Evolutionary conservation across 2,797 vertebrate species (phyloP).

Genomic region (Chloroceryle inda): DNA sequence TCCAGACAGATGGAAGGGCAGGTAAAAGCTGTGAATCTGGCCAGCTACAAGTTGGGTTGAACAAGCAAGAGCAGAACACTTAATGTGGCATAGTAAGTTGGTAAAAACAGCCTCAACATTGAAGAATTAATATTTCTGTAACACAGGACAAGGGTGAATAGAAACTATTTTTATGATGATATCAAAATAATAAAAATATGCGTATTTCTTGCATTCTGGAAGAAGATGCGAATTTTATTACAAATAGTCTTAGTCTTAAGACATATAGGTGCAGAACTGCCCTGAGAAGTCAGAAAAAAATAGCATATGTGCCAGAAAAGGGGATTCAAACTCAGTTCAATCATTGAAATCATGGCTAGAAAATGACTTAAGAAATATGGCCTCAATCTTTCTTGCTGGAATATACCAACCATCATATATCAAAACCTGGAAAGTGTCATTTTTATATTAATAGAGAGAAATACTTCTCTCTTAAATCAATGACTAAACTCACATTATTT

Average conservation of each 20-base stretch:
- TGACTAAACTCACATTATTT: not conserved
- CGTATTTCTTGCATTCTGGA: not conserved
- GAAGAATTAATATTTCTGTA: not conserved
- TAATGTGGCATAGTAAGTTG: not conserved
- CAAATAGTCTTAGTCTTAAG: not conserved
- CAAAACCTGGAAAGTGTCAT: not conserved
- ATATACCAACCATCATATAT: not conserved
- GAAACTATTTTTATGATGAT: not conserved
- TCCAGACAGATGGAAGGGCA: no score
- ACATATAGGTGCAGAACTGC: not conserved
- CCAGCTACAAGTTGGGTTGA: not conserved
- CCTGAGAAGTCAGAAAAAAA: not conserved
- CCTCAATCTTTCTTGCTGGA: not conserved
- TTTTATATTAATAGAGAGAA: constrained; percentile 33
- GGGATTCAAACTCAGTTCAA: not conserved
- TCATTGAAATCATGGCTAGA: not conserved
- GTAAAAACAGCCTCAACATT: not conserved
- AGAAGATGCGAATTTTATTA: not conserved
- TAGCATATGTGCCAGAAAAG: not conserved
- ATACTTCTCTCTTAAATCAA: constrained; percentile 22
- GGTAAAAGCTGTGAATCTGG: no score
- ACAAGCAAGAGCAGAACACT: not conserved
- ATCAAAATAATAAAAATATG: not conserved
- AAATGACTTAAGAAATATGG: constrained; percentile 10
- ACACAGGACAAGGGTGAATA: not conserved